Conservation (phyloP, 1,140 invertebrate genomes). For the Eurosta solidaginis region DNA sequence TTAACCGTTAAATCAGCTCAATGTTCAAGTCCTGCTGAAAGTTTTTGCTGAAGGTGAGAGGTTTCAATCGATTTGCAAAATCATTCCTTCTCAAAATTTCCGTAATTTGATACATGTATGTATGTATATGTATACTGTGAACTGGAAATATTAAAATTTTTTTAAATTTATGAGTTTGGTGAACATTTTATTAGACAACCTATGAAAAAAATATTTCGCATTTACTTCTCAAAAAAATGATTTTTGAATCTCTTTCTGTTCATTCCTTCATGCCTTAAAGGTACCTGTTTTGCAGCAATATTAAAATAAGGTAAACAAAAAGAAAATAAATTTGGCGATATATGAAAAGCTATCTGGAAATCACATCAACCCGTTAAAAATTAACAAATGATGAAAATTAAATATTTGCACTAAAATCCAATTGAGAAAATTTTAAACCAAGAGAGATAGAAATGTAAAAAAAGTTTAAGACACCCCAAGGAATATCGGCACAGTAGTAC, state of each 20-base stretch:
- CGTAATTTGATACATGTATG: too few species aligned
- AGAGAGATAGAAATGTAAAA: not conserved
- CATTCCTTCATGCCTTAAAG: constrained; percentile 44
- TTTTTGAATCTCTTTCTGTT: not conserved
- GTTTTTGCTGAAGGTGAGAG: too few species aligned
- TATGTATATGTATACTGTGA: too few species aligned
- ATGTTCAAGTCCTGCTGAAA: too few species aligned
- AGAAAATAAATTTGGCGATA: not conserved
- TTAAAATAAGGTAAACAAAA: not conserved
- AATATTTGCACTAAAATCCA: not conserved
- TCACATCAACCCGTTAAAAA: not conserved
- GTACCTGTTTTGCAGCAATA: constrained; percentile 51
- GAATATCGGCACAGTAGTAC: not conserved
- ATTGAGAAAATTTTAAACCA: not conserved
- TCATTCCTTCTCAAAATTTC: too few species aligned
- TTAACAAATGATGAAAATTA: not conserved
- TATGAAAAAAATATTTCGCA: too few species aligned
- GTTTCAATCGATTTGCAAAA: too few species aligned
- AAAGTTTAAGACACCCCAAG: not conserved
- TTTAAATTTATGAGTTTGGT: too few species aligned
- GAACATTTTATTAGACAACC: too few species aligned
- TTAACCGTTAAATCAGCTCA: too few species aligned
- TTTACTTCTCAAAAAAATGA: not conserved
- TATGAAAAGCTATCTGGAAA: not conserved
- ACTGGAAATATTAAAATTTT: too few species aligned